Evolutionary conservation across 2,113 vertebrate species (phyloP).

Genomic region (Gallinago paraguaiae): DNA sequence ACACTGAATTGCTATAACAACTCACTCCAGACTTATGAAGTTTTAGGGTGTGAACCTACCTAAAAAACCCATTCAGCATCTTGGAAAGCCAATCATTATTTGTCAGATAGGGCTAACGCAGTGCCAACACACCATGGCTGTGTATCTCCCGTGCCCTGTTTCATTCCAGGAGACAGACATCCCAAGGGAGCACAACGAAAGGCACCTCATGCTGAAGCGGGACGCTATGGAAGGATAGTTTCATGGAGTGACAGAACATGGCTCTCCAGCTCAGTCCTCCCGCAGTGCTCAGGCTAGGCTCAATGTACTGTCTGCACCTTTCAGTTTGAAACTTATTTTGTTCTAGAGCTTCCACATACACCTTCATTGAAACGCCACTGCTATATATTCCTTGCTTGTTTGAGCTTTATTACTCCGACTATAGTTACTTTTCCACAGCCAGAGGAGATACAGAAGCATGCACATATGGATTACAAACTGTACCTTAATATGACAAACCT

Average conservation of each 20-base stretch:
- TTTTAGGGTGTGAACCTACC: background rate
- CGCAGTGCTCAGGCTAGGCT: background rate
- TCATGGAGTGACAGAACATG: background rate
- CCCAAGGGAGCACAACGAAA: background rate
- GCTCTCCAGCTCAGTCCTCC: background rate
- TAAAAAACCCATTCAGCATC: background rate
- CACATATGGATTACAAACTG: background rate
- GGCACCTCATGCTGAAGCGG: background rate
- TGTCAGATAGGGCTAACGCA: background rate
- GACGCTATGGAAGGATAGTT: background rate
- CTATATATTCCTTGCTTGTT: background rate
- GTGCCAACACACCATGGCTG: background rate
- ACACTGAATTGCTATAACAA: background rate
- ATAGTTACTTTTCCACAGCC: background rate
- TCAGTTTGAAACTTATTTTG: background rate
- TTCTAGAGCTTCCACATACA: background rate
- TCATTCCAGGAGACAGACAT: background rate
- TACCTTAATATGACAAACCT: background rate
- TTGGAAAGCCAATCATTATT: background rate
- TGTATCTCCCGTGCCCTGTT: rapidly evolving
- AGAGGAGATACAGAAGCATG: background rate
- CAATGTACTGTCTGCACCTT: background rate
- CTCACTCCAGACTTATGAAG: background rate
- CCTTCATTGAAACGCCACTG: background rate
- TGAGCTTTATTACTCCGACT: background rate